A percentile compares a stretch with the other conserved stretches of the same genome.
phyloP scores from a whole-genome alignment of 1,140 invertebrate genomes.

The Drosophila chauvacae region DNA sequence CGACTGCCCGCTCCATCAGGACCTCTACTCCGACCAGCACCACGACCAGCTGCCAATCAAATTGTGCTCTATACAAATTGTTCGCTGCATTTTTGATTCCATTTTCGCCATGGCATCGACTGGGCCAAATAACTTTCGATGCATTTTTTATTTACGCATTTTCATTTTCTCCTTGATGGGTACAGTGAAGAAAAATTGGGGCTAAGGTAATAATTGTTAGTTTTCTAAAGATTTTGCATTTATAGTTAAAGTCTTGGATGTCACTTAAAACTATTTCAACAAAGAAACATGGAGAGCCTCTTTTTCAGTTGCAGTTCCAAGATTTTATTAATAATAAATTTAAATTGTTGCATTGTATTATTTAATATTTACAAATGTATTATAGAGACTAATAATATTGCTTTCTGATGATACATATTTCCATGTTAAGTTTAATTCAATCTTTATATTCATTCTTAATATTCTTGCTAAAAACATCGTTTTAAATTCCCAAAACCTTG shows the following conservation, averaged over 20 bases:
- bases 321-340: no score
- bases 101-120: conserved; percentile 58
- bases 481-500: background rate
- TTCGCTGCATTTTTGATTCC: conserved; percentile 76
- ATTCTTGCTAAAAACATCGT: background rate
- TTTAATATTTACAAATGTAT: background rate
- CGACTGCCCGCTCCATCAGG: background rate
- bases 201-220: background rate
- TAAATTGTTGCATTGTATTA: no score
- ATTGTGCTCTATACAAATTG: conserved; percentile 72
- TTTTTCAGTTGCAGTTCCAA: no score
- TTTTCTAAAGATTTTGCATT: background rate
- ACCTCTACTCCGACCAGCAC: background rate
- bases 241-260: no score
- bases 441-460: background rate
- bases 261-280: background rate
- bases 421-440: no score
- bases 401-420: background rate
- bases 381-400: background rate
- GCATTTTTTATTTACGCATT: conserved; percentile 64
- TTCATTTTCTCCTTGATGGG: conserved; percentile 23
- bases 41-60: conserved; percentile 68
- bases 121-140: conserved; percentile 74
- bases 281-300: background rate
- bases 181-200: conserved; percentile 3